Base-by-base conservation (phyloP, 2,888 invertebrate genomes). In the Acronicta aceris region DNA sequence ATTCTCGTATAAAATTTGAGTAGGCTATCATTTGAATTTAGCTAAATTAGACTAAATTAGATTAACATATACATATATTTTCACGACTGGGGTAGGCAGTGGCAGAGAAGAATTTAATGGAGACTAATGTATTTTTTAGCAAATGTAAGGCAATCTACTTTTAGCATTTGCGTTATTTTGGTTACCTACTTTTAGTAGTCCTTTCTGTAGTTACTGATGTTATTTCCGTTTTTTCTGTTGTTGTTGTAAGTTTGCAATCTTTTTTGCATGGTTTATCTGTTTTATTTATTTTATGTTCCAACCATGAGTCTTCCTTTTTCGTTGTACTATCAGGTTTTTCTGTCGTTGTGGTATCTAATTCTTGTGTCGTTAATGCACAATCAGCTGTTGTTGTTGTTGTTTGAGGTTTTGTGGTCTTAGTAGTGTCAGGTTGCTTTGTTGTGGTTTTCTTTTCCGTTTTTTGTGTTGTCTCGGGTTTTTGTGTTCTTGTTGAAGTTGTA, bases 101-200 rank as follows among this genome's bases (percentile, higher is more conserved):
- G n/a, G n/a, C n/a, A n/a, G n/a, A n/a, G n/a, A n/a, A n/a, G n/a
- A n/a, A n/a, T n/a, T n/a, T n/a, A n/a, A n/a, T n/a, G 21, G 2
- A 21, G 4, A 21, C 21, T 4, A 21, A 4, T 21, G 21, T 21
- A 21, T 21, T 21, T 21, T 21, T 21, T 21, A 21, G 4, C 21
- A 21, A 21, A 21, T 21, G 4, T 4, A 21, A 4, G 21, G 21
- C 21, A 21, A 21, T 21, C 4, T 21, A 21, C 2, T 21, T 3
- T 21, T 21, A 21, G 2, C 4, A 21, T 21, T 21, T 21, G 4
- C 21, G 21, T 21, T 4, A 21, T 21, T 21, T 21, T 21, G 21
- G 38, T 38, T 27, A 16, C 25, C 46, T 58, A 65, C 61, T 61
- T 60, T 15, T 48, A 17, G 43, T 60, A 7, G 42, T 52, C 9